These are phyloP conservation scores for Zosterops japonicus DNA, from an alignment of 2,113 vertebrate species.

Conservation along the genomic window DNA sequence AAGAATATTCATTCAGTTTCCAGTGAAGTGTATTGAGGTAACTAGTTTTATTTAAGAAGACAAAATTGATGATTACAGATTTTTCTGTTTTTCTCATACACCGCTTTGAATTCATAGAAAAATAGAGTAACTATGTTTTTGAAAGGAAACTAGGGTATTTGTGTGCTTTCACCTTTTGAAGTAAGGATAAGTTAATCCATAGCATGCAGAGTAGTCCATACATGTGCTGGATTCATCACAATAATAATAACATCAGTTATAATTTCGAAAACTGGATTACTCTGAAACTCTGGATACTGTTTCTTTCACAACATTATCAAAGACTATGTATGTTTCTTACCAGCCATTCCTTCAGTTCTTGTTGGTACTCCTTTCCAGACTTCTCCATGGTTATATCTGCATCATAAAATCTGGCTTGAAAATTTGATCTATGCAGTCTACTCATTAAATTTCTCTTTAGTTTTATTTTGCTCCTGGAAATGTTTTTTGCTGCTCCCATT, in stretches of 20 bases:
- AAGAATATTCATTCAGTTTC: not conserved
- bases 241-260: not conserved
- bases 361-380: not conserved
- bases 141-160: not conserved
- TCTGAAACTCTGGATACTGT: not conserved
- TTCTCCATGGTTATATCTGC: not conserved
- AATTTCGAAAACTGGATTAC: not conserved
- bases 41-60: not conserved
- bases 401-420: not conserved
- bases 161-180: not conserved
- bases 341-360: not conserved
- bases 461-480: not conserved
- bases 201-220: not conserved
- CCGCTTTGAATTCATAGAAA: not conserved
- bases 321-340: not conserved
- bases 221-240: not conserved
- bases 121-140: not conserved
- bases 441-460: not conserved
- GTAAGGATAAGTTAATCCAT: not conserved
- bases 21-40: not conserved
- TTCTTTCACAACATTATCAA: not conserved
- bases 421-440: not conserved
- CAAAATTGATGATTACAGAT: not conserved
- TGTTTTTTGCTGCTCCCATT: not conserved
- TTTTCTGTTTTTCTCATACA: not conserved